Evolutionary conservation across 2,888 invertebrate genomes (phyloP), one percentile per base, ranked within the genome.

Genomic region (Scaptomyza tumidula): DNA sequence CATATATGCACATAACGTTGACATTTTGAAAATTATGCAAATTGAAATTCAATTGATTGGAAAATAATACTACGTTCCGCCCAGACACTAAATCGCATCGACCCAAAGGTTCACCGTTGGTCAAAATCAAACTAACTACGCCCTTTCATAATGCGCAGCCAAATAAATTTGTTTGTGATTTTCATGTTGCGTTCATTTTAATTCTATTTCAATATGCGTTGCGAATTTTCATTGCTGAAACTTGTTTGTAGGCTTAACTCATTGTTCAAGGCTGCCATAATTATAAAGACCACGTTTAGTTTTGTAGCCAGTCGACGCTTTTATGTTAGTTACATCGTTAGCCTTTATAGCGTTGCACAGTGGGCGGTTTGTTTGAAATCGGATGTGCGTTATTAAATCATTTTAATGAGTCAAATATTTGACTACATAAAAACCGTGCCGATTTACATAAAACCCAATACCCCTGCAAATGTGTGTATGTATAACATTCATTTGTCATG

Each of bases 11-110:
- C 88, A 89, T 89, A 87, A 85, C 86, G 70, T 82, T 86, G 88
- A 86, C 85, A 86, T 85, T 82, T 53, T 73, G 67, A 64, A 87
- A 85, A 89, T 85, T 89, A 85, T 85, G 85, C 88, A 85, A 85
- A 85, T 85, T 88, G 85, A 82, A 85, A 86, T 85, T 85, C 89
- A 85, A 85, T 85, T 85, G 85, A 89, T 89, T 89, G 85, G 89
- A 88, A 85, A 89, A 85, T 85, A 89, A 85, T 85, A 67, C 71
- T 73, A 72, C 62, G 56, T 63, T 54, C 45, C 33, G 13, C 52
- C 29, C 50, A 53, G 46, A 44, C 43, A 43, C n/a, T n/a, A 16
- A 7, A 13, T 14, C 31, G 48, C 46, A 3, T 14, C 39, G 39
- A 39, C 44, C 56, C 29, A 53, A 58, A 24, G 46, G 59, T 55